phyloP scores from a whole-genome alignment of 2,113 vertebrate species.

The Erythrolamprus reginae region DNA sequence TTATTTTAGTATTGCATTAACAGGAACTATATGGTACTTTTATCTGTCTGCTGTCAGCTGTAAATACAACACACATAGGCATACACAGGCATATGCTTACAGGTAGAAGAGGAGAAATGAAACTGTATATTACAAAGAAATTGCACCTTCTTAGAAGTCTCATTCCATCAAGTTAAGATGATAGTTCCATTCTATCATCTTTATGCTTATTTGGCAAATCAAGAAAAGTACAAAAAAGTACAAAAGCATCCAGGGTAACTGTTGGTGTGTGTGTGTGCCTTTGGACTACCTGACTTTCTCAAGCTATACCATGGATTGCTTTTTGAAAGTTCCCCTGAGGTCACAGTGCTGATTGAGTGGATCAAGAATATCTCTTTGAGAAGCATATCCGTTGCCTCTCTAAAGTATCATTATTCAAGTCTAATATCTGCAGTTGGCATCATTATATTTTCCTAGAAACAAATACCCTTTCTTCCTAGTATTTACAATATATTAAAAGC shows the following conservation, averaged over 20 bases:
- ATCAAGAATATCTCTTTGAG: not conserved
- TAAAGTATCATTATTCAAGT: not conserved
- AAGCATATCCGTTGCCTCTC: not conserved
- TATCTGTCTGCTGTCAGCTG: not conserved
- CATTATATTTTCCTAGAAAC: not conserved
- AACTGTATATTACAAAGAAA: not conserved
- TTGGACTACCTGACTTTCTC: not conserved
- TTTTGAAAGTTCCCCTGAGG: not conserved
- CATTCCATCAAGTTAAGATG: not conserved
- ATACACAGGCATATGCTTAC: fast-evolving
- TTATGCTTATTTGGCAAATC: not conserved
- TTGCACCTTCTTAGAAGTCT: not conserved
- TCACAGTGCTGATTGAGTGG: not conserved
- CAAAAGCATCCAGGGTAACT: not conserved
- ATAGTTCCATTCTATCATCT: not conserved
- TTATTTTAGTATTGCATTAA: not conserved
- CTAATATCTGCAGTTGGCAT: not conserved
- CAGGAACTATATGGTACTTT: not conserved
- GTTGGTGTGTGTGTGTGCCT: not conserved
- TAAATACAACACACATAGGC: not conserved
- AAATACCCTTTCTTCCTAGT: not conserved
- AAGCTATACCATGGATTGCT: not conserved
- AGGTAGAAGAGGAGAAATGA: not conserved
- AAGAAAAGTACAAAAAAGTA: not conserved
- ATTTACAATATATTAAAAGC: not conserved